These are phyloP conservation scores for Chouioia cunea DNA, from an alignment of 2,888 invertebrate genomes.

Conservation along the genomic window DNA sequence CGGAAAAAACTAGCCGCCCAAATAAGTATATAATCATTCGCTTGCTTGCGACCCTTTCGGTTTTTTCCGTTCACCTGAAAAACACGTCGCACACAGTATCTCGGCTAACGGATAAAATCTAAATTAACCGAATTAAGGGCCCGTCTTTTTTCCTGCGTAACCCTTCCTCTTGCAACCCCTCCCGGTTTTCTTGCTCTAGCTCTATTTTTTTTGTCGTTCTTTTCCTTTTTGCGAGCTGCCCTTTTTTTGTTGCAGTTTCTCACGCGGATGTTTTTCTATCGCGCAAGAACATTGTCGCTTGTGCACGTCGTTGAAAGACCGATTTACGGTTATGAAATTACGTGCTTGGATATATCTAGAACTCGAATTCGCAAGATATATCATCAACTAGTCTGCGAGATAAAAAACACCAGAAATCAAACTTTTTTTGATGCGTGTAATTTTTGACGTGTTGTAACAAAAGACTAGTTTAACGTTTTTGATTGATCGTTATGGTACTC, in stretches of 20 bases:
- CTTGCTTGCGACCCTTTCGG: constrained; percentile 51
- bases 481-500: constrained; percentile 29
- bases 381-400: constrained; percentile 39
- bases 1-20: constrained; percentile 55
- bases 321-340: constrained; percentile 67
- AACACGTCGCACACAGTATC: constrained; percentile 32
- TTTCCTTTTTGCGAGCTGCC: constrained; percentile 30
- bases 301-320: constrained; percentile 62
- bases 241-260: constrained; percentile 29
- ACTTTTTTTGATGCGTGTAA: constrained; percentile 35
- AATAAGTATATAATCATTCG: constrained; percentile 69
- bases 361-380: constrained; percentile 52
- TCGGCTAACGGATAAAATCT: constrained; percentile 68
- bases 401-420: constrained; percentile 41
- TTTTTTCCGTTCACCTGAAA: constrained; percentile 17
- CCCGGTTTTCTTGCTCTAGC: constrained; percentile 19
- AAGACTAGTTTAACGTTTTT: constrained; percentile 21
- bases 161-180: constrained; percentile 36
- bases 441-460: constrained; percentile 21
- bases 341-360: constrained; percentile 59
- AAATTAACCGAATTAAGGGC: constrained; percentile 69
- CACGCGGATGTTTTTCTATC: constrained; percentile 24
- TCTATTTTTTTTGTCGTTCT: constrained; percentile 8
- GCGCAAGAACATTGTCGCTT: constrained; percentile 34
- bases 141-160: constrained; percentile 49